Conservation (phyloP, 2,797 vertebrate species). For the Enteromius fasciolatus region DNA sequence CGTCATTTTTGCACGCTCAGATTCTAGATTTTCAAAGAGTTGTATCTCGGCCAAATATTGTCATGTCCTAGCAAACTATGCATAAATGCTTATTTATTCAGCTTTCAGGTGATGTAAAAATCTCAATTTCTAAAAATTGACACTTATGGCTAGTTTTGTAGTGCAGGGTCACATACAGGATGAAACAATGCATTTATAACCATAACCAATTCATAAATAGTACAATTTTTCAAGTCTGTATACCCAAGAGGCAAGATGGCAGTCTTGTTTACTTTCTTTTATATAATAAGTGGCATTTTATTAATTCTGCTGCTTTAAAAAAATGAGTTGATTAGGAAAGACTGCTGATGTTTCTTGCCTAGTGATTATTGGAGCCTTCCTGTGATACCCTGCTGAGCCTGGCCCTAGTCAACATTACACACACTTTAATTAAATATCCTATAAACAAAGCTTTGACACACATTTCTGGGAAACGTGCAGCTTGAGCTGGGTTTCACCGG, state of each 20-base stretch:
- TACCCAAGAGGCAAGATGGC: slow-evolving; percentile 5
- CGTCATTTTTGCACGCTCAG: too few relatives aligned
- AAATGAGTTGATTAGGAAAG: slow-evolving; percentile 40
- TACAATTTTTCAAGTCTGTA: slow-evolving; percentile 10
- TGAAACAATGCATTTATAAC: not conserved
- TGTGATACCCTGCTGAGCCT: slow-evolving; percentile 51
- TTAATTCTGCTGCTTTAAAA: slow-evolving; percentile 34
- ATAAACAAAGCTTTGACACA: slow-evolving; percentile 51
- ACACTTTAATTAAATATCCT: slow-evolving; percentile 61
- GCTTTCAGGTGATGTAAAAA: too few relatives aligned
- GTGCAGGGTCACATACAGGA: not conserved
- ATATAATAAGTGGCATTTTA: slow-evolving; percentile 8
- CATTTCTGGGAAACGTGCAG: slow-evolving; percentile 50
- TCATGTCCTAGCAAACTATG: too few relatives aligned
- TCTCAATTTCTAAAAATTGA: too few relatives aligned
- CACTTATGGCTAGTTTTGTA: too few relatives aligned
- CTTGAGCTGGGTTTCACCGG: slow-evolving; percentile 33
- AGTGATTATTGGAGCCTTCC: slow-evolving; percentile 45
- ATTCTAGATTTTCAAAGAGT: too few relatives aligned
- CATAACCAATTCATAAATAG: not conserved
- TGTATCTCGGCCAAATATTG: too few relatives aligned
- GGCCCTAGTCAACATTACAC: slow-evolving; percentile 47
- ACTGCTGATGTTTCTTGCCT: slow-evolving; percentile 45
- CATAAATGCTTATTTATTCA: too few relatives aligned
- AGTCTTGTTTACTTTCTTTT: slow-evolving; percentile 33